phyloP scores from a whole-genome alignment of 2,888 invertebrate species.

The Hyppa rectilinea region DNA sequence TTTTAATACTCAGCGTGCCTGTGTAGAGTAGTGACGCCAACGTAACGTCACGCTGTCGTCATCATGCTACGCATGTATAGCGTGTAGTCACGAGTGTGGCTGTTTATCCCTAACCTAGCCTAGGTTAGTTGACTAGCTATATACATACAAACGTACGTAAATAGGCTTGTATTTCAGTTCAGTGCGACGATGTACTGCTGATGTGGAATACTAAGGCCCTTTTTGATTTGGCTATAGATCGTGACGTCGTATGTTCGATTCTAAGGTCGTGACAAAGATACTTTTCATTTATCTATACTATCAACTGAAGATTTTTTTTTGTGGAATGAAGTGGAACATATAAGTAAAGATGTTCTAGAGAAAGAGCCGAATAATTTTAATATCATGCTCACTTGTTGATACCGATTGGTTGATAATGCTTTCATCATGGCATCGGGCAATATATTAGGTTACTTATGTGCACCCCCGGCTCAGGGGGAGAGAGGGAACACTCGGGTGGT shows the following conservation, averaged over 20 bases:
- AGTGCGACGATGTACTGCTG: neutral
- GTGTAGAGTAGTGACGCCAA: neutral
- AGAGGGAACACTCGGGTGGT: too few species aligned
- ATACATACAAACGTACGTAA: conserved; percentile 10
- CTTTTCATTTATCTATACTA: neutral
- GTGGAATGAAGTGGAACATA: too few species aligned
- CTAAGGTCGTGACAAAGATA: neutral
- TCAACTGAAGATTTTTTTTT: too few species aligned
- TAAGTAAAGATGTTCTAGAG: too few species aligned
- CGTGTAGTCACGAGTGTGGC: neutral
- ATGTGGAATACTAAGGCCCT: conserved; percentile 2
- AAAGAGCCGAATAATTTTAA: too few species aligned
- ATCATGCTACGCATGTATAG: neutral
- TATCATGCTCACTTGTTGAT: too few species aligned
- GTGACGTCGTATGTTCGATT: neutral
- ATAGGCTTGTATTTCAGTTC: neutral
- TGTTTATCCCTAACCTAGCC: conserved; percentile 1
- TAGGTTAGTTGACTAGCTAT: neutral
- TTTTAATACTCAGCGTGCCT: neutral
- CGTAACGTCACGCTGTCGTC: conserved; percentile 20
- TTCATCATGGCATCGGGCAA: too few species aligned
- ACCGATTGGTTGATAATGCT: too few species aligned
- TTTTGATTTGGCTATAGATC: neutral
- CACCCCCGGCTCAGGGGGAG: too few species aligned
- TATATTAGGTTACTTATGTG: too few species aligned